Percentiles rank a stretch among this genome's conserved stretches.
Conservation (phyloP, 1,140 invertebrate species). For the Conus betulinus region DNA sequence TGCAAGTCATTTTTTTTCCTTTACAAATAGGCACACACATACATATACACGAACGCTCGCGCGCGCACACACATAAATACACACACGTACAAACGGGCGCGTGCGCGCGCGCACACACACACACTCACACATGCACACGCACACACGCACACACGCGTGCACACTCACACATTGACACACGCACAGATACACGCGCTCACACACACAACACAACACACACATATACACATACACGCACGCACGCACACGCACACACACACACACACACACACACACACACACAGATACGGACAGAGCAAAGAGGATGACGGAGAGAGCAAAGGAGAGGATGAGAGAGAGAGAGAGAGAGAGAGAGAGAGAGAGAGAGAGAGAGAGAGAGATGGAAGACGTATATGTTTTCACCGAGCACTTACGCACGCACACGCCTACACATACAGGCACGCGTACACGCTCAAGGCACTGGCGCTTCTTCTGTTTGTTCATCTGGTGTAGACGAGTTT, state of each 20-base stretch:
- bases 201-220: no score
- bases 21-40: no score
- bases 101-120: background rate
- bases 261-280: no score
- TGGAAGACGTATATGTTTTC: background rate
- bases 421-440: background rate
- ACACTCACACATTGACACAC: background rate
- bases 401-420: background rate
- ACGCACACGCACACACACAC: background rate
- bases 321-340: conserved; percentile 19
- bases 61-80: background rate
- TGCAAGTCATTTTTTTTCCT: no score
- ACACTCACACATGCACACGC: conserved; percentile 2
- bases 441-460: background rate
- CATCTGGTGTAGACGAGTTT: no score
- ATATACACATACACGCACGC: background rate
- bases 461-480: no score
- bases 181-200: no score
- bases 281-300: no score
- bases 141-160: background rate
- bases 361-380: conserved; percentile 28
- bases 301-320: no score
- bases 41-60: no score
- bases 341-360: conserved; percentile 40
- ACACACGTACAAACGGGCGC: background rate